Conservation (phyloP, 2,113 vertebrate genomes). For the Mesoclemmys tuberculata region DNA sequence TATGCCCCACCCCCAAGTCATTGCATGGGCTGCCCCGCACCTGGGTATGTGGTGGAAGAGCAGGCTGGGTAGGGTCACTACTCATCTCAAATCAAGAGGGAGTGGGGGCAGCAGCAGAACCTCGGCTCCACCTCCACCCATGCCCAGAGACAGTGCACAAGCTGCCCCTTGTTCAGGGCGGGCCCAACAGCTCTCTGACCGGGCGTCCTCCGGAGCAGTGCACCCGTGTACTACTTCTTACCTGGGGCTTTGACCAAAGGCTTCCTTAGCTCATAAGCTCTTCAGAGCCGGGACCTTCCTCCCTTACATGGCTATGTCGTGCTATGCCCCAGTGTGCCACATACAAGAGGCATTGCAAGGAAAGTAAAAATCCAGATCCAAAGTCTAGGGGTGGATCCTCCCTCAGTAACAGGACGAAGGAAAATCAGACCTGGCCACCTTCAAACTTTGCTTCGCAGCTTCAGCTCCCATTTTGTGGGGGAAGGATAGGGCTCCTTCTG, state of each 20-base stretch:
- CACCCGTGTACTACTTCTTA: background rate
- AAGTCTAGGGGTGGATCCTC: accelerated
- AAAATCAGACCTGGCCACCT: accelerated
- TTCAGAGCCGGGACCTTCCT: background rate
- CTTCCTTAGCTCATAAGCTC: accelerated
- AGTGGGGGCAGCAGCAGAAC: too few relatives aligned
- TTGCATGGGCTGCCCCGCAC: background rate
- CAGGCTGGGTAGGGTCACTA: background rate
- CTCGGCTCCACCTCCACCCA: background rate
- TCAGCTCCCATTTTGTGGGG: background rate
- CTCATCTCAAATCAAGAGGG: background rate
- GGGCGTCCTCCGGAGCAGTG: background rate
- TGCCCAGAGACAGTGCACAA: background rate
- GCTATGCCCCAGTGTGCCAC: background rate
- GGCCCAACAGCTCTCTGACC: accelerated
- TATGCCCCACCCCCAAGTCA: background rate
- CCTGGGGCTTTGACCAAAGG: background rate
- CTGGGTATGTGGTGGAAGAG: background rate
- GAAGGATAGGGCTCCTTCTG: background rate
- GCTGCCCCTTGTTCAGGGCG: background rate
- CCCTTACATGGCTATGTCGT: background rate
- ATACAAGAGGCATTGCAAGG: background rate
- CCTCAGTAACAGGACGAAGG: accelerated
- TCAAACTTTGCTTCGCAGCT: background rate
- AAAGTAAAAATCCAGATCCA: background rate